A percentile compares a stretch with the other conserved stretches of the same genome.
Evolutionary conservation across 2,113 vertebrate species (phyloP).

Genomic region (Pteropus alecto): DNA sequence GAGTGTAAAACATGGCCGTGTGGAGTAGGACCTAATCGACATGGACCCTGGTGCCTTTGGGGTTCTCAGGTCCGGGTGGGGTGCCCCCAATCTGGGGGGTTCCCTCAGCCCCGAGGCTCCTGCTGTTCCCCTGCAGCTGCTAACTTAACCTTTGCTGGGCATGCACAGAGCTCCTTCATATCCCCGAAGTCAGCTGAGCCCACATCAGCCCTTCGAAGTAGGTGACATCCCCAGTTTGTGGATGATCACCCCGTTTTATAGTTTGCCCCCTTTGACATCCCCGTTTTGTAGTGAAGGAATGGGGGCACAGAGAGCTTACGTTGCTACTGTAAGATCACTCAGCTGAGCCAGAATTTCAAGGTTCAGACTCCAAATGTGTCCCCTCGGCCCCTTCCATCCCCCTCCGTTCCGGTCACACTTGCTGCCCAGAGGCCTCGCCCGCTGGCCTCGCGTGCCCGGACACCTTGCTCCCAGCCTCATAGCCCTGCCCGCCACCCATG

Average conservation of each 20-base stretch:
- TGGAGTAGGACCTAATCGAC: accelerated
- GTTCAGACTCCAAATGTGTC: not conserved
- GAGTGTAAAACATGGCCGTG: accelerated
- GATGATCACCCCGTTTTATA: not conserved
- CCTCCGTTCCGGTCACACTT: not conserved
- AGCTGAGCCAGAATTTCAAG: not conserved
- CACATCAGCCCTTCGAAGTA: not conserved
- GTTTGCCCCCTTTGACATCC: too few relatives aligned
- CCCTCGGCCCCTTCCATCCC: too few relatives aligned
- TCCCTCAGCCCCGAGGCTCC: accelerated
- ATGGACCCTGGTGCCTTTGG: too few relatives aligned
- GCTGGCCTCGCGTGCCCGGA: accelerated
- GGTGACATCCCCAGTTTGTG: not conserved
- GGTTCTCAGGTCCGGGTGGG: not conserved
- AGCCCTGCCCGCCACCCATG: accelerated
- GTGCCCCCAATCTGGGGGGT: accelerated
- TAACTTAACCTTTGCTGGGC: too few relatives aligned
- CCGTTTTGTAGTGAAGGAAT: not conserved
- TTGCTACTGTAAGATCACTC: not conserved
- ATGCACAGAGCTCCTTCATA: not conserved
- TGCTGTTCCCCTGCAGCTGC: too few relatives aligned
- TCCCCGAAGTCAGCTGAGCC: not conserved
- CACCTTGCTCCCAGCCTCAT: not conserved
- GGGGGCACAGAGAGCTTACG: not conserved
- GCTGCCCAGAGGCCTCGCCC: not conserved